Evolutionary conservation across 2,888 invertebrate species (phyloP).

Genomic region (Drosophila maculinotata): DNA sequence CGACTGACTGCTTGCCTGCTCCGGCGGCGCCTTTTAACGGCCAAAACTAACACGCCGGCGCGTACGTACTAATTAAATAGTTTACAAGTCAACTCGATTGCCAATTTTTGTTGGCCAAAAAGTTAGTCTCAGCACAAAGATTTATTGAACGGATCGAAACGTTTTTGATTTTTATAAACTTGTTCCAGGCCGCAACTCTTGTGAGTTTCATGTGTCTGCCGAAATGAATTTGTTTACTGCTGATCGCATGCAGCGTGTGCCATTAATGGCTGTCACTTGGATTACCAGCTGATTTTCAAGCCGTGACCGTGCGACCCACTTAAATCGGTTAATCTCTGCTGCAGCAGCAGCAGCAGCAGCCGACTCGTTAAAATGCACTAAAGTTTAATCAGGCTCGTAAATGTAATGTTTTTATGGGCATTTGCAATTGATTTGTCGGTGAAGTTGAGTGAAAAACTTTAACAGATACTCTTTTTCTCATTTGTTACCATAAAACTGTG

Average conservation of each 20-base stretch:
- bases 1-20: conserved; percentile 31
- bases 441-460: conserved; percentile 9
- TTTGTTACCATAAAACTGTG: no score
- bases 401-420: conserved; percentile 40
- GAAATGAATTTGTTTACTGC: conserved; percentile 76
- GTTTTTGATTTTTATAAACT: conserved; percentile 47
- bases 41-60: conserved; percentile 73
- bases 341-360: conserved; percentile 34
- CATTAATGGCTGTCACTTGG: conserved; percentile 74
- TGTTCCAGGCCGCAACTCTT: conserved; percentile 38
- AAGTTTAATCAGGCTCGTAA: conserved; percentile 43
- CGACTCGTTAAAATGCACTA: conserved; percentile 44
- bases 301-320: background rate
- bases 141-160: conserved; percentile 52
- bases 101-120: conserved; percentile 14
- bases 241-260: conserved; percentile 70
- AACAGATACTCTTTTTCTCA: background rate
- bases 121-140: conserved; percentile 31
- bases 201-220: conserved; percentile 46
- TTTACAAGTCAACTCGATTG: conserved; percentile 76
- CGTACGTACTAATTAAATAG: conserved; percentile 78
- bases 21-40: conserved; percentile 74
- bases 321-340: background rate
- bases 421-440: conserved; percentile 28
- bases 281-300: conserved; percentile 53